These are phyloP conservation scores for Tipula vernalis DNA, from an alignment of 2,888 invertebrate species.

Conservation along the genomic window DNA sequence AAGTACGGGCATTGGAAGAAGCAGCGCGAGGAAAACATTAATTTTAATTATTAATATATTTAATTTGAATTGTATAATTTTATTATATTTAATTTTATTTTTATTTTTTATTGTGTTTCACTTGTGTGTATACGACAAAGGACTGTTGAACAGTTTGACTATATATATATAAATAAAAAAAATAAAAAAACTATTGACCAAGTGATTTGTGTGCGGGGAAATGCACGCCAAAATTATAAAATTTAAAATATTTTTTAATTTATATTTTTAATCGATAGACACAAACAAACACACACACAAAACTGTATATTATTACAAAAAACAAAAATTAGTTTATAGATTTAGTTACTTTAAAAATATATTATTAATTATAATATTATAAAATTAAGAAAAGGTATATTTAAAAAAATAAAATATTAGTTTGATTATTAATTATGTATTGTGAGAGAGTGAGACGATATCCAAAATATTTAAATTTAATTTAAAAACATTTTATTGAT, in stretches of 20 bases:
- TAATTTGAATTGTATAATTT: neutral
- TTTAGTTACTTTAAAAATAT: neutral
- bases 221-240: neutral
- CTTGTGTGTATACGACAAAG: neutral
- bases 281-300: neutral
- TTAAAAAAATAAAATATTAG: neutral
- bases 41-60: neutral
- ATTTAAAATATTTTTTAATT: neutral
- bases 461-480: constrained; percentile 4
- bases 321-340: neutral
- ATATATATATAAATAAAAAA: neutral
- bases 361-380: neutral
- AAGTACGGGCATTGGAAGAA: constrained; percentile 74
- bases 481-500: neutral
- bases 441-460: neutral
- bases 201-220: neutral
- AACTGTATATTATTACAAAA: neutral
- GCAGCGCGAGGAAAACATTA: constrained; percentile 51
- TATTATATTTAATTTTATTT: neutral
- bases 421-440: neutral
- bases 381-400: neutral
- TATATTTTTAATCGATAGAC: neutral
- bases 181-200: neutral
- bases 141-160: neutral
- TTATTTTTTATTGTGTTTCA: neutral